Percentiles rank a stretch among this genome's conserved stretches.
These are phyloP conservation scores for Syndactyla subalaris DNA, from an alignment of 2,797 vertebrate genomes.

Conservation along the genomic window DNA sequence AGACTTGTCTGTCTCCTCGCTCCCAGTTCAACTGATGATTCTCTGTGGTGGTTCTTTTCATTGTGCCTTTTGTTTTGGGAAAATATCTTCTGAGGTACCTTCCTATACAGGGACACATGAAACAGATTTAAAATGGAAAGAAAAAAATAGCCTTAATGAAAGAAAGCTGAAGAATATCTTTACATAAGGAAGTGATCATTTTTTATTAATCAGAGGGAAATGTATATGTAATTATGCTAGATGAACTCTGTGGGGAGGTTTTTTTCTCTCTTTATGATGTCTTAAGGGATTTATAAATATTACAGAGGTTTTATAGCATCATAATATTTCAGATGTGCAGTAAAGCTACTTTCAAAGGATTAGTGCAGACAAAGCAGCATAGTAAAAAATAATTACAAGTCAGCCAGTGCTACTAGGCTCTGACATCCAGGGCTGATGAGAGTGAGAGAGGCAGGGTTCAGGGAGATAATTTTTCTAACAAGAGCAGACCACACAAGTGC, in stretches of 20 bases:
- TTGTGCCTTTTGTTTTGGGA: conserved; percentile 52
- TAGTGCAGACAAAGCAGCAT: conserved; percentile 78
- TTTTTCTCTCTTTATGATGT: conserved; percentile 79
- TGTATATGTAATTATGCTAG: conserved; percentile 82
- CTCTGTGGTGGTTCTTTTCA: neutral
- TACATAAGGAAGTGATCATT: conserved; percentile 79
- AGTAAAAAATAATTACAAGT: conserved; percentile 82
- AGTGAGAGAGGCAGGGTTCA: conserved; percentile 42
- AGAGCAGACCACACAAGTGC: conserved; percentile 77
- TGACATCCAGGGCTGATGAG: conserved; percentile 62
- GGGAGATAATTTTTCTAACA: conserved; percentile 53
- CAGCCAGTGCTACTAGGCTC: conserved; percentile 67
- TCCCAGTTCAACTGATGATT: neutral
- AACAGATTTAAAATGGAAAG: conserved; percentile 58
- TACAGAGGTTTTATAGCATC: conserved; percentile 80
- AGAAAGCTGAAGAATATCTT: conserved; percentile 71
- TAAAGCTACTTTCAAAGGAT: conserved; percentile 83
- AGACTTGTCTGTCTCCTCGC: neutral
- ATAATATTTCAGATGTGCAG: conserved; percentile 77
- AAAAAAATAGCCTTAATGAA: conserved; percentile 67
- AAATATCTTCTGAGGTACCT: conserved; percentile 57
- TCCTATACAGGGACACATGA: conserved; percentile 54
- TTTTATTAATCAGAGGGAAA: conserved; percentile 84
- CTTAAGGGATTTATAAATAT: conserved; percentile 85
- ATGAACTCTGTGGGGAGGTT: conserved; percentile 78